Conservation (phyloP, 2,888 invertebrate genomes). For the Cheilosia impressa region DNA sequence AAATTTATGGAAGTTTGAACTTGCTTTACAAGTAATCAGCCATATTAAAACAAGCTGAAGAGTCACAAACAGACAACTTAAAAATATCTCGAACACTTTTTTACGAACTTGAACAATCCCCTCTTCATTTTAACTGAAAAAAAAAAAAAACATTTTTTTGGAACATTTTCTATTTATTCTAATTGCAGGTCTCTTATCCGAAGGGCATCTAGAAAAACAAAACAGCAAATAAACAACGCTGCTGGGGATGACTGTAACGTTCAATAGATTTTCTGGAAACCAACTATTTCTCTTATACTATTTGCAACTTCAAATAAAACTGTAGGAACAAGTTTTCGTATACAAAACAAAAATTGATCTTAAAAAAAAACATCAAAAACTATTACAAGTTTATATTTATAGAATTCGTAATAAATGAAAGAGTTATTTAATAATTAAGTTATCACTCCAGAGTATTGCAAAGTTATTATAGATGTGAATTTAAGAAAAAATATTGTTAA, state of each 20-base stretch:
- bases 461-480: conserved; percentile 49
- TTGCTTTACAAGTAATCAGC: too few species aligned
- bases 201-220: conserved; percentile 90
- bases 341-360: conserved; percentile 15
- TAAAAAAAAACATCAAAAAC: conserved; percentile 26
- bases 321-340: conserved; percentile 25
- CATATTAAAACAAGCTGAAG: too few species aligned
- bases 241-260: conserved; percentile 89
- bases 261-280: conserved; percentile 85
- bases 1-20: too few species aligned
- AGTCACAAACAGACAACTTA: too few species aligned
- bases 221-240: conserved; percentile 90
- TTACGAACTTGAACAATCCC: not conserved
- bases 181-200: conserved; percentile 88
- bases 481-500: conserved; percentile 34
- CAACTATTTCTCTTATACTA: not conserved
- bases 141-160: not conserved
- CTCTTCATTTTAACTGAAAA: too few species aligned
- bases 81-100: too few species aligned
- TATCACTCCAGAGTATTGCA: conserved; percentile 45
- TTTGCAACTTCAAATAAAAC: conserved; percentile 25
- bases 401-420: conserved; percentile 3
- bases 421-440: conserved; percentile 50
- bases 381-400: conserved; percentile 13
- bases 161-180: not conserved